phyloP scores from a whole-genome alignment of 1,140 invertebrate genomes.

The Lycorma delicatula region DNA sequence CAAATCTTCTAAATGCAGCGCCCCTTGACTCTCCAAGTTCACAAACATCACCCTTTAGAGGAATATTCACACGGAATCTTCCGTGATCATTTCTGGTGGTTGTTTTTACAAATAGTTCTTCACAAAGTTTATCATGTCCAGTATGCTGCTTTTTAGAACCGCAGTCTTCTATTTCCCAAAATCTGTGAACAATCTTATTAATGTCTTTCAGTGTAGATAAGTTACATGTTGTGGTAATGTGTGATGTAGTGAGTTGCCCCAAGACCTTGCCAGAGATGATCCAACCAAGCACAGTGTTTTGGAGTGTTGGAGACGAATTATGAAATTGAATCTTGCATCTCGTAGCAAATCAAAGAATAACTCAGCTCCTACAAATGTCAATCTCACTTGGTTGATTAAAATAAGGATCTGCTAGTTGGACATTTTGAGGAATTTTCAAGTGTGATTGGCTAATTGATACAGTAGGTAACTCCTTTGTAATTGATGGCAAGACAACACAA shows the following conservation, averaged over 20 bases:
- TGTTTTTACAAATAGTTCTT: neutral
- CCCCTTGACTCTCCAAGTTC: constrained; percentile 7
- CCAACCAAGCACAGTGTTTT: neutral
- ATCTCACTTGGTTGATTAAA: constrained; percentile 17
- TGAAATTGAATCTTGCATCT: neutral
- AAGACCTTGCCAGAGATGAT: neutral
- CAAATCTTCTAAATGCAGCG: constrained; percentile 16
- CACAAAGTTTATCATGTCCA: constrained; percentile 1
- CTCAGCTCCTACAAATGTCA: constrained; percentile 16
- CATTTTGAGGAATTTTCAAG: constrained; percentile 13
- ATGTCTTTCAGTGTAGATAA: neutral
- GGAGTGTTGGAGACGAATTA: neutral
- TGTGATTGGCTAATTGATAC: constrained; percentile 9
- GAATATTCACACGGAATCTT: constrained; percentile 12
- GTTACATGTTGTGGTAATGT: neutral
- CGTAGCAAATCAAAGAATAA: neutral
- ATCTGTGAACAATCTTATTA: neutral
- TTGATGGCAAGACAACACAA: constrained; percentile 18
- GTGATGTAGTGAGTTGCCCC: neutral
- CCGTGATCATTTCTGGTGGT: neutral
- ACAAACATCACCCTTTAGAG: constrained; percentile 3
- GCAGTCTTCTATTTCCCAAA: neutral
- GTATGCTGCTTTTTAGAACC: neutral
- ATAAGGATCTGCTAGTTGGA: constrained; percentile 16
- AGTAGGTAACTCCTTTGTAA: constrained; percentile 18